Evolutionary conservation across 2,113 vertebrate genomes (phyloP).

Genomic region (Leiothrix lutea): DNA sequence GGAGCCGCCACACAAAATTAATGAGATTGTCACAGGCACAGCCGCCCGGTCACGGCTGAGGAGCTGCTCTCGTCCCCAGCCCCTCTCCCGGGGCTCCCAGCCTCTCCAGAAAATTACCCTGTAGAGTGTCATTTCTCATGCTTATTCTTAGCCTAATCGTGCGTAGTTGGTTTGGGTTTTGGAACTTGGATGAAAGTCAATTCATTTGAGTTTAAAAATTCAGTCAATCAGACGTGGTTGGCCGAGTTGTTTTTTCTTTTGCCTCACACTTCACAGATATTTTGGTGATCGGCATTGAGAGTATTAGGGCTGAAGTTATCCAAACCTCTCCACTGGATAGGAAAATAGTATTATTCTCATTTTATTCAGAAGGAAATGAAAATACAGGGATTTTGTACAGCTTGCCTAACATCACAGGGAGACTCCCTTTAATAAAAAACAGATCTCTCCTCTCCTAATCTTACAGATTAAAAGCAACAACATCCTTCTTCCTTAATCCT

Average conservation of each 20-base stretch:
- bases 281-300: not conserved
- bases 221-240: not conserved
- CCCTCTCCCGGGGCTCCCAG: not conserved
- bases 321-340: not conserved
- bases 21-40: not conserved
- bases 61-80: not conserved
- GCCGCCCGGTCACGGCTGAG: not conserved
- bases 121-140: not conserved
- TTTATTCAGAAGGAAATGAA: constrained; percentile 24
- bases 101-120: not conserved
- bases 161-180: not conserved
- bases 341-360: not conserved
- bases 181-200: not conserved
- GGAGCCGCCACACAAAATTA: not conserved
- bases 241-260: not conserved
- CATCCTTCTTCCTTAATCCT: constrained; percentile 31
- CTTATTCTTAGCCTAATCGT: constrained; percentile 1
- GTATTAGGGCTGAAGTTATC: not conserved
- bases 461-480: not conserved
- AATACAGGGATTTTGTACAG: not conserved
- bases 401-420: not conserved
- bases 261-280: not conserved
- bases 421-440: not conserved
- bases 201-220: not conserved
- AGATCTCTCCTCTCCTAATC: not conserved